A percentile compares a stretch with the other conserved stretches of the same genome.
phyloP scores from a whole-genome alignment of 2,888 invertebrate species.

The Yponomeuta cagnagella region DNA sequence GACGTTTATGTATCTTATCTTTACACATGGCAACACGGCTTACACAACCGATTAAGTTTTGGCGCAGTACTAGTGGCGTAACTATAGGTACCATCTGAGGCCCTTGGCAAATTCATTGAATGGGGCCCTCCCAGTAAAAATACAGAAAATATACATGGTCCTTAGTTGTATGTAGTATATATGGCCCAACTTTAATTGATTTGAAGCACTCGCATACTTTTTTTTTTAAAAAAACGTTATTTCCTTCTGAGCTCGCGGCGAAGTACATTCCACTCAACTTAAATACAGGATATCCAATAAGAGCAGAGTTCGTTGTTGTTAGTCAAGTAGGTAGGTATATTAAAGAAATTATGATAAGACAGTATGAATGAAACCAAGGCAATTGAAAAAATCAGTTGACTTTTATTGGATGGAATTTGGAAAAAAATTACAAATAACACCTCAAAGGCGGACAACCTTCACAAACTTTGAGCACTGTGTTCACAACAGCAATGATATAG shows the following conservation, averaged over 20 bases:
- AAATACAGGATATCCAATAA: background rate
- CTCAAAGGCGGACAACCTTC: slow-evolving; percentile 46
- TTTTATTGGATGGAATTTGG: slow-evolving; percentile 64
- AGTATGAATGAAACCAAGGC: slow-evolving; percentile 27
- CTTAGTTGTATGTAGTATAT: too few relatives aligned
- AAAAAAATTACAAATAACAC: slow-evolving; percentile 57
- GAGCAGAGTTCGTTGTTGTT: background rate
- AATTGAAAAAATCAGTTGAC: slow-evolving; percentile 52
- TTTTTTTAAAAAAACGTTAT: too few relatives aligned
- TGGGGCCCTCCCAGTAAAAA: too few relatives aligned
- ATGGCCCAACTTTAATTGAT: too few relatives aligned
- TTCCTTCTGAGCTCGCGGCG: too few relatives aligned
- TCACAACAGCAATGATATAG: slow-evolving; percentile 33
- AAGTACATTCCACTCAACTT: background rate
- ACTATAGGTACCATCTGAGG: too few relatives aligned
- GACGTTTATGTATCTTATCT: too few relatives aligned
- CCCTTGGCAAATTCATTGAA: too few relatives aligned
- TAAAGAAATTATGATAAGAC: background rate
- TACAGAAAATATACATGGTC: too few relatives aligned
- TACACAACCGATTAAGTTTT: background rate
- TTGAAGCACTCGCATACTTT: too few relatives aligned
- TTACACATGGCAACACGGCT: background rate
- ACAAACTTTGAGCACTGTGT: slow-evolving; percentile 56
- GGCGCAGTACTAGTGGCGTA: background rate
- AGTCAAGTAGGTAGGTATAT: background rate